A percentile compares a stretch with the other conserved stretches of the same genome.
These are phyloP conservation scores for Drosophila acutilabella DNA, from an alignment of 2,888 invertebrate species.

Conservation along the genomic window DNA sequence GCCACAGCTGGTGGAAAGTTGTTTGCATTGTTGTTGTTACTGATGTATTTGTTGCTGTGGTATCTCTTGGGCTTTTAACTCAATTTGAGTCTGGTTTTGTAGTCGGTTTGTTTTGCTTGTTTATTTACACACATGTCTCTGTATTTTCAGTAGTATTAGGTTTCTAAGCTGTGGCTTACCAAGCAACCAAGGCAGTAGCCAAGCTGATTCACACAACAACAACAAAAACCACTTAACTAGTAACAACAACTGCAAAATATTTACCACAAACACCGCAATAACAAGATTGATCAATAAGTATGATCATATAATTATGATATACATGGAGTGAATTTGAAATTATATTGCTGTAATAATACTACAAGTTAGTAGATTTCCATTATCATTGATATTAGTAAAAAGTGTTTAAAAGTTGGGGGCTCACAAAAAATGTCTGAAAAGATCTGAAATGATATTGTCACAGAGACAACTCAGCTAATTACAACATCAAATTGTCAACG, in stretches of 20 bases:
- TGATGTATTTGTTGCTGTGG: conserved; percentile 30
- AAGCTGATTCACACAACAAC: conserved; percentile 14
- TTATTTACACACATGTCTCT: conserved; percentile 58
- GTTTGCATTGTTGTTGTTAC: conserved; percentile 54
- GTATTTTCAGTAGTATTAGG: conserved; percentile 61
- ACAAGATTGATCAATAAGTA: conserved; percentile 39
- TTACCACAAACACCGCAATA: conserved; percentile 47
- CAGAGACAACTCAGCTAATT: conserved; percentile 3
- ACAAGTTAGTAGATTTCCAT: not conserved
- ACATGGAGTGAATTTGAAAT: not conserved
- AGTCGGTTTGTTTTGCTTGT: conserved; percentile 46
- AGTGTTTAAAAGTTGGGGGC: not conserved
- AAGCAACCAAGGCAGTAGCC: conserved; percentile 41
- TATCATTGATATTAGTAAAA: not conserved
- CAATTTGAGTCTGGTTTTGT: conserved; percentile 67
- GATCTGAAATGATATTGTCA: not conserved
- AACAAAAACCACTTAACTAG: conserved; percentile 25
- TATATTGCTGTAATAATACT: not conserved
- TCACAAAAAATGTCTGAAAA: too few relatives aligned
- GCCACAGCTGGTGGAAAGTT: conserved; percentile 70
- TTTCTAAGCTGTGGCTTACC: conserved; percentile 62
- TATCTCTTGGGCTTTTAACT: conserved; percentile 71
- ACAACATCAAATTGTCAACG: conserved; percentile 13
- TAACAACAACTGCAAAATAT: conserved; percentile 40
- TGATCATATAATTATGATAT: conserved; percentile 25